Conservation (phyloP, 2,888 invertebrate genomes). For the Tryphoninae sp. region DNA sequence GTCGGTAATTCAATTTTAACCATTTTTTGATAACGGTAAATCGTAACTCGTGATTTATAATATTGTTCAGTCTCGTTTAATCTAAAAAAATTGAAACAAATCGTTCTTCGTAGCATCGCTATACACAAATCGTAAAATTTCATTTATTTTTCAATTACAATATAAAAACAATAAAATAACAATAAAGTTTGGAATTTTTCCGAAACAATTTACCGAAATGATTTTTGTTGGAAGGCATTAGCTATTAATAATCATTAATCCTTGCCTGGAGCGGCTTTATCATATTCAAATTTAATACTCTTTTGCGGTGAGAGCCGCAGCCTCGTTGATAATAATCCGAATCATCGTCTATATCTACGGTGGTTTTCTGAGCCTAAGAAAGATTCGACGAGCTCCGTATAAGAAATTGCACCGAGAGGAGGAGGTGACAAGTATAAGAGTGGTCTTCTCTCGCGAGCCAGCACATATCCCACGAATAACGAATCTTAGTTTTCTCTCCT, state of each 20-base stretch:
- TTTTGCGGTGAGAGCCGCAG: constrained; percentile 44
- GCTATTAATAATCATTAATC: constrained; percentile 43
- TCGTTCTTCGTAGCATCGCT: too few relatives aligned
- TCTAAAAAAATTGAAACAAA: too few relatives aligned
- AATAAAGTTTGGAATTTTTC: too few relatives aligned
- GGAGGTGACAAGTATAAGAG: constrained; percentile 41
- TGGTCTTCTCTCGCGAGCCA: constrained; percentile 3
- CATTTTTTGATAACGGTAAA: too few relatives aligned
- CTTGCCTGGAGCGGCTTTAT: constrained; percentile 44
- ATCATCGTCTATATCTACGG: constrained; percentile 59
- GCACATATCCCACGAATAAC: constrained; percentile 49
- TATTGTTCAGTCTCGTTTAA: too few relatives aligned
- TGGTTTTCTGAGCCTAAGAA: constrained; percentile 5
- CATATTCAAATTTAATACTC: constrained; percentile 50
- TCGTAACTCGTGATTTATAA: too few relatives aligned
- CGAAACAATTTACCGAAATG: neutral
- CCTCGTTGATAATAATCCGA: constrained; percentile 60
- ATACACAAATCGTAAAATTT: too few relatives aligned
- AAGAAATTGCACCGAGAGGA: constrained; percentile 23
- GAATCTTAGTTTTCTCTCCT: constrained; percentile 49
- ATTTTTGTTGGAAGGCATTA: constrained; percentile 17
- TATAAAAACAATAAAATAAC: too few relatives aligned
- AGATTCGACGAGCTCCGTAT: constrained; percentile 2
- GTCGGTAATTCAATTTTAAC: too few relatives aligned
- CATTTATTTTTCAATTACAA: too few relatives aligned